Percentiles rank a stretch among this genome's conserved stretches.
phyloP scores from a whole-genome alignment of 2,888 invertebrate genomes.

The Orchestes rusci region DNA sequence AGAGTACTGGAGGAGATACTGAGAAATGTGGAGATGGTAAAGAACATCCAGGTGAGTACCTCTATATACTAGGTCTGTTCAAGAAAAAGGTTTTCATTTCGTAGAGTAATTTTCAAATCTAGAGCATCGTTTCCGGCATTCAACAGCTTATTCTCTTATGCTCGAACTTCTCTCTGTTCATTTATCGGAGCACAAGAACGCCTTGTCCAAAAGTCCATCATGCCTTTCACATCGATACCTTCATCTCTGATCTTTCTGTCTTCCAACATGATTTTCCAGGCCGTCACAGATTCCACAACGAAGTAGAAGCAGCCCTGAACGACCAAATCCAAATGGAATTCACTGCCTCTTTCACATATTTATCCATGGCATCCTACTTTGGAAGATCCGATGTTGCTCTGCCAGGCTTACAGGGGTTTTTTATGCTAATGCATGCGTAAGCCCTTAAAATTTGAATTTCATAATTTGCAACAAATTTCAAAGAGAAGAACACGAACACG shows the following conservation, averaged over 20 bases:
- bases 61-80: no score
- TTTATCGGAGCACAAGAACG: no score
- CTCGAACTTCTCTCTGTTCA: no score
- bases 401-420: slow-evolving; percentile 43
- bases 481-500: slow-evolving; percentile 46
- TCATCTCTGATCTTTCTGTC: no score
- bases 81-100: background rate
- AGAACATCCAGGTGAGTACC: slow-evolving; percentile 11
- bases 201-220: no score
- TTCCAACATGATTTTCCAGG: no score
- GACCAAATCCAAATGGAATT: slow-evolving; percentile 53
- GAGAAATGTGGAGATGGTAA: slow-evolving; percentile 10
- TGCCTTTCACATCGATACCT: no score
- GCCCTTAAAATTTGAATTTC: background rate
- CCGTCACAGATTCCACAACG: slow-evolving; percentile 40
- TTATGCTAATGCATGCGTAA: slow-evolving; percentile 44
- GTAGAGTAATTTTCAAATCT: background rate
- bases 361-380: slow-evolving; percentile 47
- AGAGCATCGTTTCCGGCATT: no score
- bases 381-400: slow-evolving; percentile 45
- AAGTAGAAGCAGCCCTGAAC: slow-evolving; percentile 48
- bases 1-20: slow-evolving; percentile 3
- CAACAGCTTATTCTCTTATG: no score
- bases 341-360: slow-evolving; percentile 53
- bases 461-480: slow-evolving; percentile 2